Evolutionary conservation across 2,797 vertebrate genomes (phyloP).

Genomic region (Hipposideros larvatus): DNA sequence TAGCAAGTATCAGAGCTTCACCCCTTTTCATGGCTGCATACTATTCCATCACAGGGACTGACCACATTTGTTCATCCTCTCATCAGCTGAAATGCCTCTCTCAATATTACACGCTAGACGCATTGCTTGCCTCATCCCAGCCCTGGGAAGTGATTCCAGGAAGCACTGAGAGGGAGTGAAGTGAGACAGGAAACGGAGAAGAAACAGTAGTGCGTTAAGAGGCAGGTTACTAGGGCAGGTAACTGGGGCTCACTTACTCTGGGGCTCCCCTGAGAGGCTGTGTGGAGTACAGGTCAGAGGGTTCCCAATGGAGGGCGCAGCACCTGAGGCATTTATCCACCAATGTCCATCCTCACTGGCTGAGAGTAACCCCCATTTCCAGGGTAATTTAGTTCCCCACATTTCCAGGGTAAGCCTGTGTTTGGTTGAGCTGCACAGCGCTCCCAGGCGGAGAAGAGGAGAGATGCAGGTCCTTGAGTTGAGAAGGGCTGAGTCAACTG

Average conservation of each 20-base stretch:
- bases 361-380: not conserved
- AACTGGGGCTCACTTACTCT: not conserved
- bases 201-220: not conserved
- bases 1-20: not conserved
- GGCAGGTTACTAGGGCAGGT: not conserved
- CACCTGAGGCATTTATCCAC: not conserved
- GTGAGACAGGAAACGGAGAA: not conserved
- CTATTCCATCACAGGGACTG: no score
- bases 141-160: not conserved
- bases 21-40: not conserved
- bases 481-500: not conserved
- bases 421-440: not conserved
- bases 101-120: no score
- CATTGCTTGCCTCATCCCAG: not conserved
- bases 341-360: not conserved
- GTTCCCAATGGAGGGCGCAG: fast-evolving
- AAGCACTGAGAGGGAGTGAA: not conserved
- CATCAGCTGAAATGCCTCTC: not conserved
- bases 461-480: not conserved
- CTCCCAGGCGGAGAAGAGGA: not conserved
- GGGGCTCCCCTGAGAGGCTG: not conserved
- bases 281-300: not conserved
- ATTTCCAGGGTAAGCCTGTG: not conserved
- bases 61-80: not conserved
- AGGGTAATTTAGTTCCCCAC: not conserved